Conservation (phyloP, 2,797 vertebrate genomes). For the Sebastes wilsoni region DNA sequence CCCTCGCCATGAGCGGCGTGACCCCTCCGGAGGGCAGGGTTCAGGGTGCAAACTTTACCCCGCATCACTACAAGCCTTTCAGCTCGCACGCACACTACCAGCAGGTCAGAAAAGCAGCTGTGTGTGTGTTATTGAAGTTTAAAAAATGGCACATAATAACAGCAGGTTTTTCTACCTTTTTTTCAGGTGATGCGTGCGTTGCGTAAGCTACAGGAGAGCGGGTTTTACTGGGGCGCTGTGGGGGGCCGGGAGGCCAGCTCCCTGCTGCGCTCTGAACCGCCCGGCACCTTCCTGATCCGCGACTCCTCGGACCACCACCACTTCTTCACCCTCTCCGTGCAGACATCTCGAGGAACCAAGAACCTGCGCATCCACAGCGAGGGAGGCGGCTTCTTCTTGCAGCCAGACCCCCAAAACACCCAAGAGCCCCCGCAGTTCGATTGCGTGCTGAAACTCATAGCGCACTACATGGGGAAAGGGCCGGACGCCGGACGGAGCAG, state of each 20-base stretch:
- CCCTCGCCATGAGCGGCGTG: constrained; percentile 89
- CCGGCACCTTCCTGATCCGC: constrained; percentile 95
- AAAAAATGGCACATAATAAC: background rate
- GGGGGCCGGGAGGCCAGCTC: constrained; percentile 92
- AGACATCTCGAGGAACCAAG: constrained; percentile 93
- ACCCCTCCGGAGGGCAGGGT: constrained; percentile 87
- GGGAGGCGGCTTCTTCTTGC: constrained; percentile 91
- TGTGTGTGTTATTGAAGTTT: background rate
- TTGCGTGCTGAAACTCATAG: constrained; percentile 95
- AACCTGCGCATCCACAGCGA: constrained; percentile 97
- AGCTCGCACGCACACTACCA: constrained; percentile 96
- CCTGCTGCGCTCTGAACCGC: constrained; percentile 88
- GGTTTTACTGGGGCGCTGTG: constrained; percentile 96
- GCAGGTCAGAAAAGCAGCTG: constrained; percentile 72
- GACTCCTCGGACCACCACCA: constrained; percentile 97
- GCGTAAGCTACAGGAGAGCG: constrained; percentile 95
- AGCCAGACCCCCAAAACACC: constrained; percentile 91
- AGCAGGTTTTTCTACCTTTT: rapidly evolving
- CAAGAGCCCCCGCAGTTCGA: constrained; percentile 92
- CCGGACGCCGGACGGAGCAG: constrained; percentile 24
- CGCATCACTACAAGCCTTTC: constrained; percentile 95
- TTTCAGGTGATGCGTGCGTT: constrained; percentile 88
- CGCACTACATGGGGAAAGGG: constrained; percentile 92
- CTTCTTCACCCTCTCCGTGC: constrained; percentile 97
- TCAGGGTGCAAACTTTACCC: constrained; percentile 80